A percentile compares a stretch with the other conserved stretches of the same genome.
Conservation (phyloP, 2,888 invertebrate species). For the Neoascia interrupta region DNA sequence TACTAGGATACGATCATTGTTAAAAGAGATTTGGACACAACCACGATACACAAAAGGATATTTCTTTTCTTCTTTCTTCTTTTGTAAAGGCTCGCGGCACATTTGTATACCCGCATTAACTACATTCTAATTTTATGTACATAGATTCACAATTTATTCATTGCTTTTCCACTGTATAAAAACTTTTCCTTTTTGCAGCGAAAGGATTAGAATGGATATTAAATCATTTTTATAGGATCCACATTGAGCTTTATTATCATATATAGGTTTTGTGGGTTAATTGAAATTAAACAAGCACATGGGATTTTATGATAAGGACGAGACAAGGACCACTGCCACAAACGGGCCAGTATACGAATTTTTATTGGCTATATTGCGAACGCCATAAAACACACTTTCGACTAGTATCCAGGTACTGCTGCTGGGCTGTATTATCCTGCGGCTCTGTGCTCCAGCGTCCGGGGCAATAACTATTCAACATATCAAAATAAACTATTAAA, state of each 20-base stretch:
- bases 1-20: constrained; percentile 66
- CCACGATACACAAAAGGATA: constrained; percentile 34
- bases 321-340: constrained; percentile 33
- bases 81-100: constrained; percentile 19
- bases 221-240: neutral
- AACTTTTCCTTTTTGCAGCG: neutral
- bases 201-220: neutral
- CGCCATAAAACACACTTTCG: too few relatives aligned
- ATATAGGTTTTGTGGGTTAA: constrained; percentile 19
- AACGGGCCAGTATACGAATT: neutral
- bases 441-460: constrained; percentile 15
- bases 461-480: constrained; percentile 34
- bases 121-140: constrained; percentile 25
- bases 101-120: constrained; percentile 13
- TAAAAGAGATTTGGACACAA: constrained; percentile 52
- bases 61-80: too few relatives aligned
- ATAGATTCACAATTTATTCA: constrained; percentile 14
- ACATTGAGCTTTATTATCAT: constrained; percentile 4
- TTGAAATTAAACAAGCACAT: constrained; percentile 41
- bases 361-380: constrained; percentile 22
- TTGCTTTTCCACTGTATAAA: constrained; percentile 41
- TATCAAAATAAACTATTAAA: constrained; percentile 65
- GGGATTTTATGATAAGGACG: constrained; percentile 43
- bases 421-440: constrained; percentile 5
- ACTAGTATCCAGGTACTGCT: constrained; percentile 12